These are phyloP conservation scores for Drosophila pseudoananassae DNA, from an alignment of 1,140 invertebrate species.

Conservation along the genomic window DNA sequence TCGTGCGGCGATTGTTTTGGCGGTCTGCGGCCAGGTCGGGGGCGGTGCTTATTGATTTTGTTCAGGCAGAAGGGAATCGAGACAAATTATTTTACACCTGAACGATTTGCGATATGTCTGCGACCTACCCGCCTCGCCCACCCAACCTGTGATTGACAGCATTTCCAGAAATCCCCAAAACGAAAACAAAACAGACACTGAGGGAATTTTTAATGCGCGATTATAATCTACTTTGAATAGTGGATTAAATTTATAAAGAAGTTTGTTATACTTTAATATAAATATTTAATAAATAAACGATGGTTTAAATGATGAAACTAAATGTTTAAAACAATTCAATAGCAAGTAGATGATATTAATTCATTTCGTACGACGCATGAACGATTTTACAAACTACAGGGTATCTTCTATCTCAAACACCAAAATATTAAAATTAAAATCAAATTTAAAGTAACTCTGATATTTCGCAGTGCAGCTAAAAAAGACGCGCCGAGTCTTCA, in stretches of 20 bases:
- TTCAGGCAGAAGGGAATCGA: slow-evolving; percentile 62
- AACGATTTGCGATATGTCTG: slow-evolving; percentile 71
- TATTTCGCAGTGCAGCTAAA: background rate
- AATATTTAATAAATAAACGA: no score
- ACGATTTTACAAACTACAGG: no score
- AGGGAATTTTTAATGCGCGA: background rate
- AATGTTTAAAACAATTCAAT: no score
- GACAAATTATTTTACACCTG: slow-evolving; percentile 77
- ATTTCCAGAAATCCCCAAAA: slow-evolving; percentile 32
- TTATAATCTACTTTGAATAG: background rate
- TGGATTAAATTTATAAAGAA: background rate
- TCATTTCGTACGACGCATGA: no score
- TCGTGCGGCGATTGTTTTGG: slow-evolving; percentile 25
- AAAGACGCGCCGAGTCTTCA: slow-evolving; percentile 16
- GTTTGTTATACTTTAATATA: background rate
- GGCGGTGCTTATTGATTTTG: slow-evolving; percentile 56
- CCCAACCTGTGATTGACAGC: slow-evolving; percentile 51
- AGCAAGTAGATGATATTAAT: no score
- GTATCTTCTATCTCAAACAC: no score
- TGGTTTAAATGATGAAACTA: no score
- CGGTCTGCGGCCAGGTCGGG: background rate
- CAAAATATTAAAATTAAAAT: background rate
- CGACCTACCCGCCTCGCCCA: slow-evolving; percentile 35
- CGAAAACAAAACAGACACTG: slow-evolving; percentile 18
- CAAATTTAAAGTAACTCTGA: background rate